phyloP scores from a whole-genome alignment of 2,888 invertebrate genomes.

The Leptogaster cylindrica region DNA sequence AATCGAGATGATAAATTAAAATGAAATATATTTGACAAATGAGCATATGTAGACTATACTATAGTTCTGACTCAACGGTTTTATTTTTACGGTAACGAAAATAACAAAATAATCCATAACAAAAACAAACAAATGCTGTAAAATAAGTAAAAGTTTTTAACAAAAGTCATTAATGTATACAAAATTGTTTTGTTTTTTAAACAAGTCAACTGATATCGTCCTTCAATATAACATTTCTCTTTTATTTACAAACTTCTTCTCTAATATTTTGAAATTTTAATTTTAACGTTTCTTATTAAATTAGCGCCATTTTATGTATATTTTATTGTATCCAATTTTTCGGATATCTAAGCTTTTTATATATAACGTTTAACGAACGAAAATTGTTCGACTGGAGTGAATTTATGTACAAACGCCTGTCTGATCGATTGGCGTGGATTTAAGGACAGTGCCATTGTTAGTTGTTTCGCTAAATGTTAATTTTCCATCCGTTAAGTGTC shows the following conservation, averaged over 20 bases:
- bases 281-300: conserved; percentile 1
- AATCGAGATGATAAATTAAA: background rate
- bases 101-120: background rate
- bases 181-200: background rate
- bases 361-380: no score
- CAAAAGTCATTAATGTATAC: conserved; percentile 1
- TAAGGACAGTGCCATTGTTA: background rate
- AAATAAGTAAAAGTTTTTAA: background rate
- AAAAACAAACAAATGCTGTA: background rate
- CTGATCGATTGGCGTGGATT: conserved; percentile 31
- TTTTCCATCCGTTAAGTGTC: conserved; percentile 68
- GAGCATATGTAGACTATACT: no score
- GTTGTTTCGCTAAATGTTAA: conserved; percentile 51
- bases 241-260: conserved; percentile 23
- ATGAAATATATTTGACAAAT: background rate
- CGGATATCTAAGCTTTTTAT: background rate
- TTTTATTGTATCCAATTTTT: background rate
- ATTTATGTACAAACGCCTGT: conserved; percentile 45
- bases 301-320: conserved; percentile 11
- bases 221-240: background rate
- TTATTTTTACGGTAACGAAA: background rate
- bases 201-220: background rate
- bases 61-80: no score
- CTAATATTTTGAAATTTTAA: background rate
- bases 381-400: no score